Conservation (phyloP, 1,140 invertebrate genomes). For the Holcopasites calliopsidis region DNA sequence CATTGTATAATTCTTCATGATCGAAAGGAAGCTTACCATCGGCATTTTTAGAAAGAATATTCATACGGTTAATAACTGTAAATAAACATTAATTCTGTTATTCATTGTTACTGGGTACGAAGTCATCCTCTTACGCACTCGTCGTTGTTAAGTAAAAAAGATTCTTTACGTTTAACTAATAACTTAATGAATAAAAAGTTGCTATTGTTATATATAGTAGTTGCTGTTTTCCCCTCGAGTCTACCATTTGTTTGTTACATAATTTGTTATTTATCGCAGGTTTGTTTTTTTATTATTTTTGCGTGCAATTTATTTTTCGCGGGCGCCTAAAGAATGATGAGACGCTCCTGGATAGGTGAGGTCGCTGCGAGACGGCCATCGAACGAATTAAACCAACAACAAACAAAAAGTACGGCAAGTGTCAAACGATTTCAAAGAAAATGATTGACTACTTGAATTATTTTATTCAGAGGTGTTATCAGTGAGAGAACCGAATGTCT, state of each 20-base stretch:
- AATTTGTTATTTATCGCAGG: not conserved
- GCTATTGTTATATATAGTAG: not conserved
- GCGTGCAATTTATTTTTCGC: not conserved
- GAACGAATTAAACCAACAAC: conserved; percentile 48
- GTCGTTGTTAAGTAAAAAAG: conserved; percentile 22
- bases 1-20: not conserved
- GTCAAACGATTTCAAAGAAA: conserved; percentile 36
- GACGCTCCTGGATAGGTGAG: not conserved
- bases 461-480: conserved; percentile 2
- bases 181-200: conserved; percentile 18
- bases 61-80: not conserved
- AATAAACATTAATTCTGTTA: conserved; percentile 15
- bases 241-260: not conserved
- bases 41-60: not conserved
- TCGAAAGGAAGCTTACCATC: not conserved
- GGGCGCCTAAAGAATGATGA: not conserved
- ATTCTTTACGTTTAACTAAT: conserved; percentile 21
- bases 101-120: not conserved
- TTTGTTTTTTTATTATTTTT: not conserved
- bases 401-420: conserved; percentile 57
- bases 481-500: conserved; percentile 48
- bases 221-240: not conserved
- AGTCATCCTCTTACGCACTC: not conserved
- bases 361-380: conserved; percentile 17
- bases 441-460: conserved; percentile 38